These are phyloP conservation scores for Agonopterix arenella DNA, from an alignment of 2,888 invertebrate genomes.

Conservation along the genomic window DNA sequence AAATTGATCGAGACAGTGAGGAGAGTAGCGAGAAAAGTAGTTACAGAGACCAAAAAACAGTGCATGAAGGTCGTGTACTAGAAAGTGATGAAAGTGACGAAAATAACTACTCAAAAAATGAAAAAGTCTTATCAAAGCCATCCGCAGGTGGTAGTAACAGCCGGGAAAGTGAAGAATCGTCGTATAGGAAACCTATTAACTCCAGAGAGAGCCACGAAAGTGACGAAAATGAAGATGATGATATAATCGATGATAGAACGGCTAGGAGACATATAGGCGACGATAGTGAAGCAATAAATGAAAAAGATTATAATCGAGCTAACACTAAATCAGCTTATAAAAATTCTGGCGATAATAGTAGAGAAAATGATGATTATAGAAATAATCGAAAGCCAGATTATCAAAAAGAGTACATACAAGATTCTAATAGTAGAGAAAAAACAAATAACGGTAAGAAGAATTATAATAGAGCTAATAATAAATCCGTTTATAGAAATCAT, in stretches of 20 bases:
- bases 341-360: not conserved
- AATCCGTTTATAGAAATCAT: not conserved
- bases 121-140: not conserved
- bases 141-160: not conserved
- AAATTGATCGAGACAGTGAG: not conserved
- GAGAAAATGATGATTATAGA: not conserved
- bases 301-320: not conserved
- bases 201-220: not conserved
- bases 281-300: not conserved
- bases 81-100: not conserved
- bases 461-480: not conserved
- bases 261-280: not conserved
- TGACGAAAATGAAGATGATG: not conserved
- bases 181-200: not conserved
- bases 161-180: not conserved
- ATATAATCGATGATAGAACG: too few species aligned
- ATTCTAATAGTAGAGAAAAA: too few species aligned
- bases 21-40: slow-evolving; percentile 6
- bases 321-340: too few species aligned
- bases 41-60: not conserved
- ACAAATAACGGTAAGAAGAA: not conserved
- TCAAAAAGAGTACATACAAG: too few species aligned
- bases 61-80: not conserved
- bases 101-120: not conserved
- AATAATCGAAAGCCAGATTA: not conserved